Evolutionary conservation across 1,140 invertebrate species (phyloP).

Genomic region (Cryptotermes secundus): DNA sequence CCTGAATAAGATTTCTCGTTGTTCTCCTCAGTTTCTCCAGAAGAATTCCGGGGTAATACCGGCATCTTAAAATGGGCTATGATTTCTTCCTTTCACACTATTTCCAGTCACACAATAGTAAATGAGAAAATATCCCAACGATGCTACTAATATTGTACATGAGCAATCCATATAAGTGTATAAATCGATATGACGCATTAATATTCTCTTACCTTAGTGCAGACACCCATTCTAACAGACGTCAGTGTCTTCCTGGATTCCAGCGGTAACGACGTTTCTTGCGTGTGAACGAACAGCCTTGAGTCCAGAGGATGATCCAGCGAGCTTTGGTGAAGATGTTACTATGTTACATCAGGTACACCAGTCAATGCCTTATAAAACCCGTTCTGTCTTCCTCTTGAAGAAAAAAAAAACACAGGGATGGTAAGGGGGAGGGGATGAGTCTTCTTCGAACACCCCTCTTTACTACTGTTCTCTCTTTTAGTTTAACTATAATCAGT

Average conservation of each 20-base stretch:
- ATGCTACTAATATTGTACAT: too few relatives aligned
- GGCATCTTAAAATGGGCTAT: too few relatives aligned
- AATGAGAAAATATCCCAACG: too few relatives aligned
- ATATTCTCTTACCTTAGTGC: not conserved
- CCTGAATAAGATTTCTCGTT: too few relatives aligned
- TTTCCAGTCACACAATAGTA: too few relatives aligned
- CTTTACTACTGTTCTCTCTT: not conserved
- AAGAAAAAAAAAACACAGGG: not conserved
- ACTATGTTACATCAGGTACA: not conserved
- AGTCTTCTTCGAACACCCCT: not conserved
- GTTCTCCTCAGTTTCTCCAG: too few relatives aligned
- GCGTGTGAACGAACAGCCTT: not conserved
- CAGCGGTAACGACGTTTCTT: not conserved
- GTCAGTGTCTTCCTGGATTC: too few relatives aligned
- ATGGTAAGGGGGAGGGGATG: not conserved
- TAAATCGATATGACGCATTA: too few relatives aligned
- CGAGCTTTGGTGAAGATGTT: not conserved
- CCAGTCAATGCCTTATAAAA: conserved; percentile 12
- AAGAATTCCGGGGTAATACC: too few relatives aligned
- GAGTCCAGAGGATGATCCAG: not conserved
- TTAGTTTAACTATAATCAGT: too few relatives aligned
- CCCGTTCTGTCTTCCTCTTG: not conserved
- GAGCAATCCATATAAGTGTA: too few relatives aligned
- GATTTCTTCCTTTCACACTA: too few relatives aligned
- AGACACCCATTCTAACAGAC: not conserved